phyloP scores from a whole-genome alignment of 2,888 invertebrate species.

The Crematogaster levior region DNA sequence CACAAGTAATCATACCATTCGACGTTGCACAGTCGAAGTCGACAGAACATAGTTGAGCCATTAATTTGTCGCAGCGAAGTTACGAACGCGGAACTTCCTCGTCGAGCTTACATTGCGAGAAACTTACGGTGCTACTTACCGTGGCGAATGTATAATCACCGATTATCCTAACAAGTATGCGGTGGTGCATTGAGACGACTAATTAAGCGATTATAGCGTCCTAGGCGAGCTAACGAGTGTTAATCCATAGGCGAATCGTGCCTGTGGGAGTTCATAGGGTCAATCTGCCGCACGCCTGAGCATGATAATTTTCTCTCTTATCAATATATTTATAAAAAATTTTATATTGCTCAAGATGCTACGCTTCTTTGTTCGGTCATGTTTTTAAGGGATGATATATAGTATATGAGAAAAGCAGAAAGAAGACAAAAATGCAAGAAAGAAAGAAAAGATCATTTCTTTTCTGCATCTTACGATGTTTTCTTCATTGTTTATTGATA shows the following conservation, averaged over 20 bases:
- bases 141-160: conserved; percentile 55
- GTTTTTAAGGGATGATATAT: not conserved
- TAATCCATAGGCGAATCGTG: conserved; percentile 72
- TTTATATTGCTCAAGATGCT: conserved; percentile 29
- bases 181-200: conserved; percentile 63
- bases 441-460: not conserved
- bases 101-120: conserved; percentile 37
- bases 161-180: conserved; percentile 65
- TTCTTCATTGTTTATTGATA: not conserved
- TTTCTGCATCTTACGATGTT: not conserved
- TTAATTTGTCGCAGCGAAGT: conserved; percentile 43
- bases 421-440: not conserved
- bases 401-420: not conserved
- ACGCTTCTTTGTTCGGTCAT: too few species aligned
- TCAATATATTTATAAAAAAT: conserved; percentile 57
- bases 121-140: conserved; percentile 52
- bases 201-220: conserved; percentile 73
- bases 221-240: conserved; percentile 70
- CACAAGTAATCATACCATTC: conserved; percentile 27
- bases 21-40: conserved; percentile 14
- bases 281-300: conserved; percentile 62
- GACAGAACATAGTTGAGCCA: conserved; percentile 26
- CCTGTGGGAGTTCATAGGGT: conserved; percentile 60
- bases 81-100: conserved; percentile 57
- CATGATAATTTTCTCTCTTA: conserved; percentile 65